These are phyloP conservation scores for Amiota minor DNA, from an alignment of 2,888 invertebrate genomes.

Conservation along the genomic window DNA sequence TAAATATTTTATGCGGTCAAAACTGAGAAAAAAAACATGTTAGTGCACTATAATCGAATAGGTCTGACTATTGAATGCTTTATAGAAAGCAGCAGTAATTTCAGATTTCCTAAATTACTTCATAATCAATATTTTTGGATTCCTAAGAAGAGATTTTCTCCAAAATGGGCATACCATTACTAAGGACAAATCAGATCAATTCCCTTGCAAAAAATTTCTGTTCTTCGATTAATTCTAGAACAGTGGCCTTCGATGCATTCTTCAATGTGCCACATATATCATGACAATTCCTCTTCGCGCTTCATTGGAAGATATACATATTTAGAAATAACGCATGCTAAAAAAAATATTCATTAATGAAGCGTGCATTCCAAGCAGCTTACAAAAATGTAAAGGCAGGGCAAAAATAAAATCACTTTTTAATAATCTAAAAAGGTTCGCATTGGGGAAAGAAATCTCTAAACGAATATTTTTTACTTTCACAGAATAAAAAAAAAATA, in stretches of 20 bases:
- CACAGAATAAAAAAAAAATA: neutral
- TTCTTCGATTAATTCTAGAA: too few relatives aligned
- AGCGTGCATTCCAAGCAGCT: neutral
- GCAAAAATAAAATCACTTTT: neutral
- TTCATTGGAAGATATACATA: too few relatives aligned
- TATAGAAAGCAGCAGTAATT: too few relatives aligned
- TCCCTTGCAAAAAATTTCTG: too few relatives aligned
- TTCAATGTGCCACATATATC: neutral
- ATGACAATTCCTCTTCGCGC: neutral
- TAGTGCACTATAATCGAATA: neutral
- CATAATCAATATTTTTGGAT: too few relatives aligned
- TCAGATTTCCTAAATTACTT: too few relatives aligned
- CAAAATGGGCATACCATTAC: neutral
- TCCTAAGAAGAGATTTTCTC: too few relatives aligned
- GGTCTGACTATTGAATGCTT: too few relatives aligned
- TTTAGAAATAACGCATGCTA: neutral
- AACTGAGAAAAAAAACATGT: constrained; percentile 34
- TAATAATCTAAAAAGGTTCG: too few relatives aligned
- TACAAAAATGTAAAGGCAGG: neutral
- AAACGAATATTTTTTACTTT: neutral
- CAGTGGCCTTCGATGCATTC: too few relatives aligned
- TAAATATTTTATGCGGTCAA: constrained; percentile 60
- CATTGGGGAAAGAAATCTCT: neutral
- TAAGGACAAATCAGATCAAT: neutral
- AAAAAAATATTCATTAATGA: neutral